Base-by-base conservation (phyloP, 2,113 vertebrate species). In the Dasyornis broadbenti region DNA sequence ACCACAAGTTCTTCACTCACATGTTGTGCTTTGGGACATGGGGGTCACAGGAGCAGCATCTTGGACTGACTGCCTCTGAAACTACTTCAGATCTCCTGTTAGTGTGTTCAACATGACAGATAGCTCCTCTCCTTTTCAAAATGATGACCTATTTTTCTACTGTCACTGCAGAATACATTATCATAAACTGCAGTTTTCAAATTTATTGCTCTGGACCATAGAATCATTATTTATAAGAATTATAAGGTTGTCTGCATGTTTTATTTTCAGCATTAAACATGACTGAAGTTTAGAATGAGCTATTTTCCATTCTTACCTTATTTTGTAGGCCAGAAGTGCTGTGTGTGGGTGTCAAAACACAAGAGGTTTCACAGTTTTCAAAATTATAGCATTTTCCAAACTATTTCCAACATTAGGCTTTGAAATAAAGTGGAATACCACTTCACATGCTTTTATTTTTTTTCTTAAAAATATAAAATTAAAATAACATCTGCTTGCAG, bases 61-160 rank as follows among this genome's bases (percentile, higher is more conserved):
- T 86, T 50, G 80, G 52, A 37, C 63, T 73, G 54, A 37, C 71
- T 73, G 64, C 50, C 68, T 83, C 77, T 37, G 28, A 91, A 96
- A 71, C 22, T 24, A 23, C 40, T 93, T 64, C 63, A 73, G 0
- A 84, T 81, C 92, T 94, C 64, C 56, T 89, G 69, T 64, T 89
- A 42, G 23, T 27, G 20, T 82, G 69, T 68, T 92, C 94, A 78
- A 49, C 57, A 64, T 84, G 91, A 96, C 75, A 90, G 86, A 96
- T 84, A 84, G 75, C 57, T 92, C 89, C 72, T 84, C 61, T 28
- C 24, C 77, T 84, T 92, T 85, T 60, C 92, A 92, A 91, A 96
- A 95, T 39, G 69, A 94, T 94, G 95, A 94, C 94, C 95, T 94
- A 92, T 97, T 97, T 97, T 97, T 94, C 92, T 90, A 81, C 86